Percentiles rank a stretch among this genome's conserved stretches.
Evolutionary conservation across 2,113 vertebrate species (phyloP).

Genomic region (Motacilla alba): DNA sequence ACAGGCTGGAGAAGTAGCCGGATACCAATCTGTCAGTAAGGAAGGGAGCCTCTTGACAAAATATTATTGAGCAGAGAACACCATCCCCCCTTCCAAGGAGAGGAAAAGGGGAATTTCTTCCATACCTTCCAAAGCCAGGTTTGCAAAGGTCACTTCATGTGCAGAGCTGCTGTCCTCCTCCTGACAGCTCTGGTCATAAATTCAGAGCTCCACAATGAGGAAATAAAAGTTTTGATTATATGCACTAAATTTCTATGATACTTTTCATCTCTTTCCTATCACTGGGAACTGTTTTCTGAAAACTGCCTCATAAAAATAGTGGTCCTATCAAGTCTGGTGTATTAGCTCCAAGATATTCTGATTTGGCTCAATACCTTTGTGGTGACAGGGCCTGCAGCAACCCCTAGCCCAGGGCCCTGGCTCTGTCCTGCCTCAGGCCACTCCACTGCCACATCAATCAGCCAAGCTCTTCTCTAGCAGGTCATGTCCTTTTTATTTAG

Average conservation of each 20-base stretch:
- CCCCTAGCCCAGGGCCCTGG: neutral
- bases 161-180: neutral
- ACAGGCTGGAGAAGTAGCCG: neutral
- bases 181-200: slow-evolving; percentile 1
- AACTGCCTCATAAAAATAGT: neutral
- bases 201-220: neutral
- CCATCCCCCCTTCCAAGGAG: neutral
- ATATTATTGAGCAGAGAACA: neutral
- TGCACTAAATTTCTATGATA: slow-evolving; percentile 39
- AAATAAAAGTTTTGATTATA: slow-evolving; percentile 47
- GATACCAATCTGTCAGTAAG: neutral
- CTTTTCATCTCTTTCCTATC: slow-evolving; percentile 3
- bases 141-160: neutral
- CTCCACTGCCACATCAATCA: neutral
- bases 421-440: neutral
- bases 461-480: neutral
- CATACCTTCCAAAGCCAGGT: neutral
- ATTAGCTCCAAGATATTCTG: neutral
- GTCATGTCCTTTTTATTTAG: neutral
- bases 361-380: neutral
- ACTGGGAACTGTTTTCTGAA: neutral
- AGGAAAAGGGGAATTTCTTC: neutral
- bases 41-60: neutral
- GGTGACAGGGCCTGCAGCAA: neutral
- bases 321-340: neutral